Evolutionary conservation across 1,140 invertebrate species (phyloP), one percentile per base, ranked within the genome.

Genomic region (Tetramorium alpestre): DNA sequence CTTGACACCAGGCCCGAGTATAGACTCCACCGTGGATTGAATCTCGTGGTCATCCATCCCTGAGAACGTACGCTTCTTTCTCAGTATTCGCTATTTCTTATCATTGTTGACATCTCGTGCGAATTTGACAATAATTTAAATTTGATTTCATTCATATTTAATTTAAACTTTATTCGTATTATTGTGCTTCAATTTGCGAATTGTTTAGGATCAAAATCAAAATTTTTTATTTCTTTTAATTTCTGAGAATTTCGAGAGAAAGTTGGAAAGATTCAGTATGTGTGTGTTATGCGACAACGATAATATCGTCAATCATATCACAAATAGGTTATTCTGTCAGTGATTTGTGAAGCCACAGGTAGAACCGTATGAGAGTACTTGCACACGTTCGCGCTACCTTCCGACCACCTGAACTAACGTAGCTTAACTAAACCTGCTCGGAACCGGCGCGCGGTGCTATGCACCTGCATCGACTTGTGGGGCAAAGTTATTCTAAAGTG

Each of bases 11-110:
- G 97, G 97, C 81, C 97, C 97, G 73, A 97, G 96, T 69, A 98
- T 96, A 77, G 97, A 97, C 94, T 98, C 97, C 49, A 98, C 97
- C 62, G 97, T 97, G 88, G 97, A 97, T 91, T 97, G 97, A 78
- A 98, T 97, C 93, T 98, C 97, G 86, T 96, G 95, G 94, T 97
- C 97, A 93, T 97, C 97, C 96, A 97, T 97, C 62, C 89, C 92
- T 94, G 69, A 65, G 88, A 90, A 89, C 44, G 56, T 54, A 86
- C 18, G 6, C 7, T 22, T 8, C n/a, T 38, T 18, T 25, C 60
- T 86, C 64, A 33, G 62, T 73, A 82, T 56, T 80, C 54, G 60
- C 58, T 41, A 58, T 44, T 85, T 47, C 18, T 28, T 56, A 72
- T 13, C 65, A 13, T 81, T 80, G 70, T 54, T 44, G 73, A 88